phyloP scores from a whole-genome alignment of 2,888 invertebrate species.

The Tinea pellionella region DNA sequence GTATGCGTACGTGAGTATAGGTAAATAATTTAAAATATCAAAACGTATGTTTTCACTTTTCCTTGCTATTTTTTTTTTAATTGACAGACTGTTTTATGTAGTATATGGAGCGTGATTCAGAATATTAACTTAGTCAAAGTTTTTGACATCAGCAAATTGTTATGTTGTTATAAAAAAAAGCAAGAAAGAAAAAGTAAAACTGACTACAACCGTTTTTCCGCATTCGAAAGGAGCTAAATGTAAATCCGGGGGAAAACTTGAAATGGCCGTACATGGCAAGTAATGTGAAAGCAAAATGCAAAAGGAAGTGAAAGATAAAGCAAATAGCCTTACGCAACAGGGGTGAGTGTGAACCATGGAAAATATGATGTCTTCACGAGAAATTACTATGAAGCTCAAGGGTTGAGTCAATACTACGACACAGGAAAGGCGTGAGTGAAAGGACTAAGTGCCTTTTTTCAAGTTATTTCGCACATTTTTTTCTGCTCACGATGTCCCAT shows the following conservation, averaged over 20 bases:
- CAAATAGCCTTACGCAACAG: constrained; percentile 18
- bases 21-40: too few relatives aligned
- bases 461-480: constrained; percentile 37
- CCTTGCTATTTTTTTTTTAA: too few relatives aligned
- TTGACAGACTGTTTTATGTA: too few relatives aligned
- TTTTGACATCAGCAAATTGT: too few relatives aligned
- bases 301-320: constrained; percentile 29
- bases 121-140: too few relatives aligned
- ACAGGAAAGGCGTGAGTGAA: constrained; percentile 38
- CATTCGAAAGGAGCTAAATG: not conserved
- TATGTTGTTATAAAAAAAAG: too few relatives aligned
- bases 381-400: constrained; percentile 41
- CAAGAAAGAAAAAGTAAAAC: too few relatives aligned
- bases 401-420: constrained; percentile 26
- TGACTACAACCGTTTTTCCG: not conserved
- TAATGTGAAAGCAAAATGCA: constrained; percentile 19
- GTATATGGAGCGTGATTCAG: too few relatives aligned
- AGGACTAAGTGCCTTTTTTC: constrained; percentile 53
- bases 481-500: constrained; percentile 9
- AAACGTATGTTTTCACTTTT: too few relatives aligned
- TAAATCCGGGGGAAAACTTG: not conserved
- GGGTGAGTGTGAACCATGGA: constrained; percentile 42
- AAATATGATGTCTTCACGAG: constrained; percentile 45
- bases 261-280: not conserved
- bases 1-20: too few relatives aligned